Evolutionary conservation across 1,140 invertebrate species (phyloP), one percentile per base, ranked within the genome.

Genomic region (Calliphora vicina): DNA sequence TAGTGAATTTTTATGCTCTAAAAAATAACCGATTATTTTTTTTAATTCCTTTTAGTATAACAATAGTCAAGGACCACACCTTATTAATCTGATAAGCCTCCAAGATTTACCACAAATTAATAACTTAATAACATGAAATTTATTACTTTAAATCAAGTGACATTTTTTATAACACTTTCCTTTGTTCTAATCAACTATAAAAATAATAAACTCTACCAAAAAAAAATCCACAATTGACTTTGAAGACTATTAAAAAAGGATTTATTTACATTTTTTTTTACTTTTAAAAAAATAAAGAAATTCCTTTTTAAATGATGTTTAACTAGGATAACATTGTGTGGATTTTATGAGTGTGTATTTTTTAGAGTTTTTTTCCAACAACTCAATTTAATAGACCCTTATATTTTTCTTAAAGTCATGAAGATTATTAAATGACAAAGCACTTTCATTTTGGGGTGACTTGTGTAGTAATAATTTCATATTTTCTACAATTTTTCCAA

Each of bases 81-180:
- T 5, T 45, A 78, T 45, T 43, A 78, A 78, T 78, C 74, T 78
- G 74, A 78, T 78, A 78, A 78, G 74, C 35, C 74, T 29, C 1
- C 12, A 25, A n/a, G 74, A 45, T 78, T 78, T 43, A 78, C 74
- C 74, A 78, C 74, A 78, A 78, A 78, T 78, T 78, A 78, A 43
- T 78, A 78, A 78, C 74, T 78, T 78, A 78, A 78, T 78, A 78
- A 43, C 35, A 23, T 43, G 17, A 43, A 23, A 43, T 43, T 43
- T 78, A 78, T 78, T 23, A 67, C 35, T 10, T 45, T 43, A 20
- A 20, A 43, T n/a, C 1, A 10, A 25, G 74, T 78, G 74, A 78
- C 74, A 78, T 23, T 78, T 43, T 25, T 78, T 25, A 43, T 45
- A 78, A 78, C 42, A 43, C 25, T 20, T 42, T 45, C 35, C 15